Percentiles rank a stretch among this genome's conserved stretches.
Evolutionary conservation across 2,113 vertebrate genomes (phyloP).

Genomic region (Stictonetta naevosa): DNA sequence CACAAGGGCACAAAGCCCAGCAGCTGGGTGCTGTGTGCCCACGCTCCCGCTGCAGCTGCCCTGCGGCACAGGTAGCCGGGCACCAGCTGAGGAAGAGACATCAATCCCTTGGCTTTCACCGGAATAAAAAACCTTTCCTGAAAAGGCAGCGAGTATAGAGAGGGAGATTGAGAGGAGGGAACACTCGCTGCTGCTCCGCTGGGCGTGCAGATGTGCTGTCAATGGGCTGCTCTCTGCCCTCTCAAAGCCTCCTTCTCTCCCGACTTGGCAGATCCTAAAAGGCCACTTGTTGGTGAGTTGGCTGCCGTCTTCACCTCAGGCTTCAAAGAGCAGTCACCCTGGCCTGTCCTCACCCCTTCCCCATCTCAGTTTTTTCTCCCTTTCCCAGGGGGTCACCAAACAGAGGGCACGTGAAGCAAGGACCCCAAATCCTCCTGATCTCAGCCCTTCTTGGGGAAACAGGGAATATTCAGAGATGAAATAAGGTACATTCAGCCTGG

Average conservation of each 20-base stretch:
- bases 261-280: constrained; percentile 53
- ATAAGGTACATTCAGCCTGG: background rate
- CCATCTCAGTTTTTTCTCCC: fast-evolving
- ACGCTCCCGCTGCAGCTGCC: background rate
- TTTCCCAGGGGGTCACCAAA: background rate
- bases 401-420: fast-evolving
- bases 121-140: constrained; percentile 6
- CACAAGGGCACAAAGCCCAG: background rate
- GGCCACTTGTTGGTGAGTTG: constrained; percentile 51
- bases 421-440: background rate
- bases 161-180: background rate
- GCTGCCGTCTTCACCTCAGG: constrained; percentile 18
- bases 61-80: background rate
- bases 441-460: background rate
- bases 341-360: background rate
- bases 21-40: background rate
- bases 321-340: background rate
- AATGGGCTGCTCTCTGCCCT: background rate
- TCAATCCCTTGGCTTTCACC: background rate
- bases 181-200: fast-evolving
- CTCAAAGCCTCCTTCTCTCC: constrained; percentile 61
- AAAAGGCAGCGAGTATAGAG: background rate
- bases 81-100: background rate
- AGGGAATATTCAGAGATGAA: background rate
- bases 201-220: constrained; percentile 52